Conservation (phyloP, 2,888 invertebrate genomes). For the Lasius fuliginosus region DNA sequence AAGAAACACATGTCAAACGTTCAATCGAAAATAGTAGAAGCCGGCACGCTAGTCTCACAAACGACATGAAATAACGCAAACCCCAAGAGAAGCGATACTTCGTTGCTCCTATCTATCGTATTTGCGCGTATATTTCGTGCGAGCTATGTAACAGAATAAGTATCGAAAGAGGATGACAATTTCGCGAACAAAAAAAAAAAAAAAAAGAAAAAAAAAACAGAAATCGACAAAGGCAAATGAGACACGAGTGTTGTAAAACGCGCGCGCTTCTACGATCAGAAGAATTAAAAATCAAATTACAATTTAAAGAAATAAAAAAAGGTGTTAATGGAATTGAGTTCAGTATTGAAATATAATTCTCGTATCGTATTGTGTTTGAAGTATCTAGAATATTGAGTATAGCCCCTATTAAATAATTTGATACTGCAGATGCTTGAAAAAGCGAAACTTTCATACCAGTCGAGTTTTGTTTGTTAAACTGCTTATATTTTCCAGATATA, state of each 20-base stretch:
- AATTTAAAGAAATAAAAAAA: neutral
- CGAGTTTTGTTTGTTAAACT: neutral
- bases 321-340: neutral
- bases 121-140: slow-evolving; percentile 43
- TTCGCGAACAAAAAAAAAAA: neutral
- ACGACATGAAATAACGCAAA: slow-evolving; percentile 77
- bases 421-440: neutral
- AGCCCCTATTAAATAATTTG: neutral
- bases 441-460: neutral
- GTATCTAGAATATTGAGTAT: neutral
- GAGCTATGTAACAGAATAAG: slow-evolving; percentile 13
- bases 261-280: neutral
- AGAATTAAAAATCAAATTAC: neutral
- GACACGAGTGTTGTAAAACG: neutral
- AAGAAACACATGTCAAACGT: slow-evolving; percentile 54
- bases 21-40: slow-evolving; percentile 35
- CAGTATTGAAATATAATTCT: neutral
- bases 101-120: slow-evolving; percentile 59
- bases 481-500: neutral
- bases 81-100: slow-evolving; percentile 68
- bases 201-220: too few species aligned
- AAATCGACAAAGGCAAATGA: neutral
- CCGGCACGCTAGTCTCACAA: slow-evolving; percentile 67
- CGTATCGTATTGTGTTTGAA: neutral
- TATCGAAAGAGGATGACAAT: slow-evolving; percentile 7